Evolutionary conservation across 1,140 invertebrate species (phyloP).

Genomic region (Conopomorpha cramerella): DNA sequence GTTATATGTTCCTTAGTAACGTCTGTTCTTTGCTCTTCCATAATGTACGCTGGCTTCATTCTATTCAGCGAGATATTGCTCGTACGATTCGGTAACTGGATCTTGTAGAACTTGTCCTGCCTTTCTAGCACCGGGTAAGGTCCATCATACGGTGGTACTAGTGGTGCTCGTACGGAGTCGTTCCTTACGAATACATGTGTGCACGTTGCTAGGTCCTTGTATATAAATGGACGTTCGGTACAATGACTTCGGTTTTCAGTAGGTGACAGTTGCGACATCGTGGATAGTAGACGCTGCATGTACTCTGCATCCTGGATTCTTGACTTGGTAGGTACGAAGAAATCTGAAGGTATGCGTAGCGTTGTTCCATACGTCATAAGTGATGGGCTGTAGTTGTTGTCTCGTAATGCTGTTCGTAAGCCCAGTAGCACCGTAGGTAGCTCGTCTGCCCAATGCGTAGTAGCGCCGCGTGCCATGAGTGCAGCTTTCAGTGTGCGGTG

Average conservation of each 20-base stretch:
- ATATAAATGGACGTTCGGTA: constrained; percentile 11
- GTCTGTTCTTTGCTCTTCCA: no score
- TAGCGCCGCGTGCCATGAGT: no score
- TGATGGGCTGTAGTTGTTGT: constrained; percentile 9
- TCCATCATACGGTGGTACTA: constrained; percentile 10
- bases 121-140: constrained; percentile 7
- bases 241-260: neutral
- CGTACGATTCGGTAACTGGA: constrained; percentile 1
- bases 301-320: neutral
- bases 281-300: neutral
- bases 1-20: no score
- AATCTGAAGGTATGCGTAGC: constrained; percentile 10
- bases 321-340: constrained; percentile 2
- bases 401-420: constrained; percentile 4
- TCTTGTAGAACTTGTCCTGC: constrained; percentile 5
- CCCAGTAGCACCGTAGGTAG: neutral
- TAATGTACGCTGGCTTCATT: constrained; percentile 14
- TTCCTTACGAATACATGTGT: constrained; percentile 16
- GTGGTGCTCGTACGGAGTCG: constrained; percentile 5
- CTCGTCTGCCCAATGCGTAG: neutral
- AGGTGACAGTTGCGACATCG: neutral
- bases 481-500: constrained; percentile 36
- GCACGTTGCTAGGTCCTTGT: constrained; percentile 9
- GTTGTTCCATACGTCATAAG: constrained; percentile 8
- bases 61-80: constrained; percentile 16